Base-by-base conservation (phyloP, 2,797 vertebrate genomes). In the Bradypodion ventrale region DNA sequence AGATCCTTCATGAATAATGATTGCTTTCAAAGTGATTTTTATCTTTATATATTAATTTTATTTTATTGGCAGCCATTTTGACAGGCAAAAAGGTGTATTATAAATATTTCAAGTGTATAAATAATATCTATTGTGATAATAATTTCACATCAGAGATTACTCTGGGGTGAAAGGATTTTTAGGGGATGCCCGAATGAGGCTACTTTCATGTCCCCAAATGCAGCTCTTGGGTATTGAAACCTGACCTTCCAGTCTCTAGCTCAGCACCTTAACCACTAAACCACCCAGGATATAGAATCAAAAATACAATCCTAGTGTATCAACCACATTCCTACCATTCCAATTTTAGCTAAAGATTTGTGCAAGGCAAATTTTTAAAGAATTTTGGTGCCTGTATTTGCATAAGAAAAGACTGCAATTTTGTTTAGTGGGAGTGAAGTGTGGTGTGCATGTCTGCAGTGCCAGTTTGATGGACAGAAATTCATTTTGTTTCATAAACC, bases 401-500 rank as follows among this genome's bases (percentile, higher is more conserved):
- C 10, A 15, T n/a, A 63, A 23, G 75, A 75, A 78, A 69, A 4
- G 27, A 63, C 32, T 46, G 25, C 59, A 37, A 13, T 72, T 72
- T 70, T 46, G 15, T 12, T 62, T 62, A 42, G 66, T 49, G 32
- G 32, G 21, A 74, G 25, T 65, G 68, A 79, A 62, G 59, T 84
- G 15, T 73, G 40, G 27, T 79, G 12, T 65, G 46, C 21, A 16
- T 37, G 21, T 49, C 52, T 79, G 42, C 21, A 49, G 27, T 63
- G 16, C 32, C 42, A 73, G 13, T 60, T 37, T 65, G 42, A 84
- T 72, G 42, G 68, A 84, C 56, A 63, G 32, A 84, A 44, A 73
- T 63, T 73, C 42, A 52, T 84, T 84, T 66, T 78, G n/a, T 73
- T 73, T 78, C 75, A 78, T 62, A 60, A 80, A 29, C 29, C 21